Base-by-base conservation (phyloP, 2,113 vertebrate species). In the Thunnus maccoyii region DNA sequence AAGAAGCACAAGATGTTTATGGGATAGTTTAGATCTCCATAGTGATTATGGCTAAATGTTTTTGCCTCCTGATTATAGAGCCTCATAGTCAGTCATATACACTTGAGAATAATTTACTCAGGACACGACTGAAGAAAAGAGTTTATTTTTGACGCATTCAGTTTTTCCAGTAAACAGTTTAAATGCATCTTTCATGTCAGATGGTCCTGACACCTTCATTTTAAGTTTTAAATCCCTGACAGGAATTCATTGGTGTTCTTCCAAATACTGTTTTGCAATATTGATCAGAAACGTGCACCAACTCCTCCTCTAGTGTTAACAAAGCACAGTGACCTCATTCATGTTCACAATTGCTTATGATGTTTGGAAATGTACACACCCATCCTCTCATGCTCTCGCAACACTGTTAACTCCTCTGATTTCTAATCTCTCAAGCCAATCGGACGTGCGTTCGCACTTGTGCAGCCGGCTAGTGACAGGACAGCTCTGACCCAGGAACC, bases 371-470 rank as follows among this genome's bases (percentile, higher is more conserved):
- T 46, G 47, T 27, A 57, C 70, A 57, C 63, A 54, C 51, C 58
- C 72, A 56, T 50, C 55, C 56, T 20, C 27, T 15, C 48, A 4
- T 51, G 17, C 44, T 75, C n/a, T 52, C 1, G 1, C 57, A 32
- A 72, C 47, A 22, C 50, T 67, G 2, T 58, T 60, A 76, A 84
- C 30, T 48, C 32, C 36, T 51, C 65, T 64, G 22, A 32, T 58
- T 17, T 86, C 44, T 82, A 0, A 30, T 67, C 73, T 89, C 6
- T 89, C 5, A 90, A 99, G 97, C 96, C 95, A 0, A 88, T 96
- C 17, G 96, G 95, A 74, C 95, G 95, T 85, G 96, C 97, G 4
- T 97, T 95, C 5, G 96, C 96, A 1, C 89, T 97, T 94, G 96
- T 97, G 73, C 97, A 92, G 64, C 93, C 96, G 3, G 16, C 84